These are phyloP conservation scores for Melieria omissa DNA, from an alignment of 2,888 invertebrate species.

Conservation along the genomic window DNA sequence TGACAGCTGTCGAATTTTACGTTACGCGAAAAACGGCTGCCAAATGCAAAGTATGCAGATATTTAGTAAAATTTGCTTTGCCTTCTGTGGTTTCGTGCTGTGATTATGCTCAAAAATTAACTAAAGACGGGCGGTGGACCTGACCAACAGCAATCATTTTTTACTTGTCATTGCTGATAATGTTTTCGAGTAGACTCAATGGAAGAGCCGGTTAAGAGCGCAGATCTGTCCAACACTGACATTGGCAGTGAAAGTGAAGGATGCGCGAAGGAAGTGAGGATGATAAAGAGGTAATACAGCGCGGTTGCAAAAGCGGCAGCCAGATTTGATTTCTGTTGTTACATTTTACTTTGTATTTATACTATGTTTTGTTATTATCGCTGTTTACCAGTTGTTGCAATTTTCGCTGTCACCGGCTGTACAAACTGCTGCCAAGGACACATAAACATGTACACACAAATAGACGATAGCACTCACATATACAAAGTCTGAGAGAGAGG, in stretches of 20 bases:
- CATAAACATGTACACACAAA: slow-evolving; percentile 1
- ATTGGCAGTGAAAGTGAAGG: slow-evolving; percentile 46
- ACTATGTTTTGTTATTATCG: too few species aligned
- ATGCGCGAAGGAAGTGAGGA: slow-evolving; percentile 25
- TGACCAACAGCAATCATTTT: not conserved
- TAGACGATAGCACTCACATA: not conserved
- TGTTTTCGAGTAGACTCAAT: not conserved
- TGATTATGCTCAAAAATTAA: too few species aligned
- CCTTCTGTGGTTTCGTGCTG: too few species aligned
- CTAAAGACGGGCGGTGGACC: too few species aligned
- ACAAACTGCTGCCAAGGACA: not conserved
- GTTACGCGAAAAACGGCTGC: slow-evolving; percentile 10
- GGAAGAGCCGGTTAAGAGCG: not conserved
- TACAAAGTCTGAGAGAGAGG: not conserved
- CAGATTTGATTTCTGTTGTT: slow-evolving; percentile 8
- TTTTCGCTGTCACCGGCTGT: too few species aligned
- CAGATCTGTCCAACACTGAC: slow-evolving; percentile 46
- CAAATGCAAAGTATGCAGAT: not conserved
- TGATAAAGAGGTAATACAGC: slow-evolving; percentile 43
- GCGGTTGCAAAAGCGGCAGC: not conserved
- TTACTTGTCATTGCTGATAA: not conserved
- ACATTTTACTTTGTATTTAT: not conserved
- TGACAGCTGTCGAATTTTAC: slow-evolving; percentile 23
- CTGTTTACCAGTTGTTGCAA: too few species aligned
- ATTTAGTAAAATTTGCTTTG: too few species aligned